Conservation (phyloP, 2,888 invertebrate species). For the Drosophila gaucha region DNA sequence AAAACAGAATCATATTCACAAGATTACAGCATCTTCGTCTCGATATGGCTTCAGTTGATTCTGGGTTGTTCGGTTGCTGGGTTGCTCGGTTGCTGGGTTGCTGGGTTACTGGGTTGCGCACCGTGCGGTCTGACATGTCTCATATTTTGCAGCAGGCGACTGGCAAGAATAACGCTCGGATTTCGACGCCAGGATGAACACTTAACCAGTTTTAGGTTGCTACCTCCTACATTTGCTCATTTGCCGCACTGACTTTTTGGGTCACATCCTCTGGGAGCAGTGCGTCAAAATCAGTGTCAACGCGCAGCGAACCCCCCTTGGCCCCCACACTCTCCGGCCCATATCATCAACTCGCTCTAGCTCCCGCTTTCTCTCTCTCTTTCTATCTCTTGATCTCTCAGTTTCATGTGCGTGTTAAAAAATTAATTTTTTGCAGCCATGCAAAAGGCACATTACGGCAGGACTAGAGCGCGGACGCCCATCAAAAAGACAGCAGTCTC, state of each 20-base stretch:
- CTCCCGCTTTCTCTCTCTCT: slow-evolving; percentile 4
- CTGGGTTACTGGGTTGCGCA: slow-evolving; percentile 20
- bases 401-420: slow-evolving; percentile 71
- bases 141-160: slow-evolving; percentile 59
- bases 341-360: neutral
- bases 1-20: slow-evolving; percentile 41
- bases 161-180: slow-evolving; percentile 45
- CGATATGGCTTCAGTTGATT: slow-evolving; percentile 13
- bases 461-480: neutral
- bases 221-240: slow-evolving; percentile 72
- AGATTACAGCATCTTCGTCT: slow-evolving; percentile 18
- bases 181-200: slow-evolving; percentile 59
- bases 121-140: slow-evolving; percentile 60
- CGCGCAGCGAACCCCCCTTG: slow-evolving; percentile 62
- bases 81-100: neutral
- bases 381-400: slow-evolving; percentile 5
- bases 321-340: neutral
- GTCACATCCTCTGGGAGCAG: slow-evolving; percentile 82
- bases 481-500: slow-evolving; percentile 9
- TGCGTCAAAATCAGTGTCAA: slow-evolving; percentile 84
- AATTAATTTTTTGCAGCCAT: slow-evolving; percentile 75
- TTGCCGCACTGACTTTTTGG: slow-evolving; percentile 80
- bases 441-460: slow-evolving; percentile 50
- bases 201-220: slow-evolving; percentile 72
- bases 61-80: neutral